Evolutionary conservation across 2,113 vertebrate species (phyloP), one percentile per base, ranked within the genome.

Genomic region (Scopus umbretta): DNA sequence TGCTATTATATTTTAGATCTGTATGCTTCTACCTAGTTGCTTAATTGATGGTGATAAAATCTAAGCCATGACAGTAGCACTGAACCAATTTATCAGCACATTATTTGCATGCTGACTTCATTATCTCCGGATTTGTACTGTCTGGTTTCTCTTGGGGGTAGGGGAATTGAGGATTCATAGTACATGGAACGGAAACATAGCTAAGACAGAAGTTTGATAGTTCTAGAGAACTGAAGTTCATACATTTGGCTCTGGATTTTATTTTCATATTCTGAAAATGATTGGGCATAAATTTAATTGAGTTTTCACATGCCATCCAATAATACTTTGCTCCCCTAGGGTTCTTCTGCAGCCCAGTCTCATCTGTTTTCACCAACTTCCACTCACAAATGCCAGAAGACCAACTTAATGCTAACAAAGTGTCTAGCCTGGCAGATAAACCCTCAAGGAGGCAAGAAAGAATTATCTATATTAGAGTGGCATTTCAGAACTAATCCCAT

Each of bases 401-500:
- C 82, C 86, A 96, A 89, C 70, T 85, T 97, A 97, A 97, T 97
- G 74, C 89, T 97, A 97, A 97, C 93, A 97, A 96, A 97, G 90
- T 92, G 75, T 73, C 86, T 93, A 97, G 83, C 78, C 97, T 96
- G 96, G 87, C 89, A 97, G 96, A 98, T 94, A 98, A 98, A 97
- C 92, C 94, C 97, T 90, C 84, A 76, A 98, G 96, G 97, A 97
- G 92, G 90, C 55, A 93, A 92, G 90, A 91, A 96, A 93, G 88
- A 95, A 95, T 92, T 97, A 96, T 97, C 94, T 97, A 67, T 94
- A 96, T 97, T 98, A 97, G 94, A 97, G 70, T 95, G 91, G 82
- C 88, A 96, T 97, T 98, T 97, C 95, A 96, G 94, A 96, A 95
- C 81, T 98, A 98, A 98, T 98, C 96, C 96, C 92, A 96, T 88